These are phyloP conservation scores for Catharus minimus DNA, from an alignment of 2,113 vertebrate genomes.

Conservation along the genomic window DNA sequence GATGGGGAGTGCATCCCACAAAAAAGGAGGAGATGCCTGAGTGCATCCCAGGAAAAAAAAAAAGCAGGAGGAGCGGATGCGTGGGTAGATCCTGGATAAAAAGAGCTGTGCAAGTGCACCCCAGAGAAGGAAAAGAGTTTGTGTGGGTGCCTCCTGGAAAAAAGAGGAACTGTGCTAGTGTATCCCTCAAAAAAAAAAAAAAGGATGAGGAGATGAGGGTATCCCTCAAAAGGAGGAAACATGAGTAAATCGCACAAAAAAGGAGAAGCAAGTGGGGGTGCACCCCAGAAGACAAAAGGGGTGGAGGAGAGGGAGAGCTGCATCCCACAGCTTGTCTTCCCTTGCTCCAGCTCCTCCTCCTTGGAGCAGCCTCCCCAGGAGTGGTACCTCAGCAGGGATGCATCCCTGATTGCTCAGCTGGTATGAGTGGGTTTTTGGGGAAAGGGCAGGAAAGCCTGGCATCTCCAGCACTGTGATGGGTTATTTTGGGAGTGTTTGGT, in stretches of 20 bases:
- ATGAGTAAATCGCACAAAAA: background rate
- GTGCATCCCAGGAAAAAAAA: background rate
- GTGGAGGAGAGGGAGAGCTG: background rate
- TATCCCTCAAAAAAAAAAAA: background rate
- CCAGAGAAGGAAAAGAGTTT: background rate
- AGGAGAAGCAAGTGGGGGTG: background rate
- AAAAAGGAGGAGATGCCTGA: background rate
- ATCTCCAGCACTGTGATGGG: rapidly evolving
- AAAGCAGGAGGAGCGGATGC: background rate
- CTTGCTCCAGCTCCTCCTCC: background rate
- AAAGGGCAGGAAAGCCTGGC: background rate
- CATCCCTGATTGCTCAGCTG: rapidly evolving
- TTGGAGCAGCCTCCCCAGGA: background rate
- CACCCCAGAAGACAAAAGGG: background rate
- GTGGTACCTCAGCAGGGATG: background rate
- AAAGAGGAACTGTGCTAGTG: background rate
- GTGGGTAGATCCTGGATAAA: background rate
- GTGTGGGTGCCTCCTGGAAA: background rate
- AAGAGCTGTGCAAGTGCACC: background rate
- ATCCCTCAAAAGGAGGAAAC: background rate
- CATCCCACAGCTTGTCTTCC: background rate
- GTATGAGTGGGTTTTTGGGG: background rate
- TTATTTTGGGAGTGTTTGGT: background rate
- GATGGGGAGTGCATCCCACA: background rate
- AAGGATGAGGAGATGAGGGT: background rate